Conservation (phyloP, 2,888 invertebrate species). For the Campoplex nolae region DNA sequence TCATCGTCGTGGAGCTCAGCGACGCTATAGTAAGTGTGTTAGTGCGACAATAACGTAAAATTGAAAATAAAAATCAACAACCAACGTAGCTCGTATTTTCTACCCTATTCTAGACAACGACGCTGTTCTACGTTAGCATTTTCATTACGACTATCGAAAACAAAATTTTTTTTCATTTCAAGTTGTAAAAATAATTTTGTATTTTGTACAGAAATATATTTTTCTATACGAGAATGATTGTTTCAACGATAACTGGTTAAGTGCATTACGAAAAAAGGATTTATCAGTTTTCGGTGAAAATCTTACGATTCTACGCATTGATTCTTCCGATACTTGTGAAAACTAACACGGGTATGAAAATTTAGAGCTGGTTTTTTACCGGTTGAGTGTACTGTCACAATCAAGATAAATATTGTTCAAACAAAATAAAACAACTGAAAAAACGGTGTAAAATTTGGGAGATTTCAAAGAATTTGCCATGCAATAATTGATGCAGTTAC, state of each 20-base stretch:
- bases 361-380: slow-evolving; percentile 72
- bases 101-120: slow-evolving; percentile 72
- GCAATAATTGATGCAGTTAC: slow-evolving; percentile 76
- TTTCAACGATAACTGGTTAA: neutral
- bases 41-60: slow-evolving; percentile 75
- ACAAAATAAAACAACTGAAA: slow-evolving; percentile 35
- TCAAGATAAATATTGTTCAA: slow-evolving; percentile 33
- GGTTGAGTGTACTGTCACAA: slow-evolving; percentile 65
- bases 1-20: slow-evolving; percentile 89
- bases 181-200: neutral
- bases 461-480: slow-evolving; percentile 73
- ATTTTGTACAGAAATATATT: neutral
- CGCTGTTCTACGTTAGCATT: slow-evolving; percentile 4
- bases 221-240: neutral
- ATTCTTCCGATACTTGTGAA: slow-evolving; percentile 21
- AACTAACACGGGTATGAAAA: slow-evolving; percentile 75
- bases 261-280: neutral
- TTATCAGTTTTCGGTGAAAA: neutral
- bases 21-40: slow-evolving; percentile 84
- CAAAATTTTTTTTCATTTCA: neutral
- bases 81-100: slow-evolving; percentile 77
- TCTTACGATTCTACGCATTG: neutral
- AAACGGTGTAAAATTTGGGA: slow-evolving; percentile 57
- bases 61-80: slow-evolving; percentile 2
- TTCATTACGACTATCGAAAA: slow-evolving; percentile 18